phyloP scores from a whole-genome alignment of 2,797 vertebrate genomes.

The Loriculus beryllinus region DNA sequence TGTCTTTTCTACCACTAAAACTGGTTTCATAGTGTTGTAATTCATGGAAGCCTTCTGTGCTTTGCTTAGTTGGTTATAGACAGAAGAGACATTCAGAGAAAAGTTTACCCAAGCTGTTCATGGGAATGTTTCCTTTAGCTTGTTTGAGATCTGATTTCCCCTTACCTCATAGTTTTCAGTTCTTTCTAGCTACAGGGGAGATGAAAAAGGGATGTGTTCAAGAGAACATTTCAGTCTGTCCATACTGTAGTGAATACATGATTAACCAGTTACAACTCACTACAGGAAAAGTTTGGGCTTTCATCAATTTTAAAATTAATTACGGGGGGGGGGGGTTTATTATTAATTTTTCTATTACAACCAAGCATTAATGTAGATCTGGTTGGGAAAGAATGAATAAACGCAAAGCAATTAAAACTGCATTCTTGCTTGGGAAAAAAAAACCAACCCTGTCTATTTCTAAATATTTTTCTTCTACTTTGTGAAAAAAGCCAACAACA shows the following conservation, averaged over 20 bases:
- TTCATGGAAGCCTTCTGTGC: not conserved
- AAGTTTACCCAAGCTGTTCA: not conserved
- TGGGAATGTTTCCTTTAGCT: not conserved
- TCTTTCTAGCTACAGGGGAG: not conserved
- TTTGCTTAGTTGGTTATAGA: not conserved
- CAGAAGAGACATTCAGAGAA: not conserved
- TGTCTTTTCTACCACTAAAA: not conserved
- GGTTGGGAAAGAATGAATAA: not conserved
- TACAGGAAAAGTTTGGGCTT: not conserved
- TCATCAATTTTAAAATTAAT: not conserved
- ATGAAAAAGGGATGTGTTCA: not conserved
- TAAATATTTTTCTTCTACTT: not conserved
- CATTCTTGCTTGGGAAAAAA: not conserved
- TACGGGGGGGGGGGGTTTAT: fast-evolving
- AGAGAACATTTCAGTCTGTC: not conserved
- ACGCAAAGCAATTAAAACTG: not conserved
- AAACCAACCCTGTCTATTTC: not conserved
- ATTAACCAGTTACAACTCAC: not conserved
- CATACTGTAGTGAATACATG: not conserved
- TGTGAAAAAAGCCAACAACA: not conserved
- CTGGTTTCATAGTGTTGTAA: not conserved
- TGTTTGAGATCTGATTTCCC: not conserved
- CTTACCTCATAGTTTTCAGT: not conserved
- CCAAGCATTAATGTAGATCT: not conserved
- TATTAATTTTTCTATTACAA: not conserved